Conservation (phyloP, 2,113 vertebrate genomes). For the Bungarus multicinctus region DNA sequence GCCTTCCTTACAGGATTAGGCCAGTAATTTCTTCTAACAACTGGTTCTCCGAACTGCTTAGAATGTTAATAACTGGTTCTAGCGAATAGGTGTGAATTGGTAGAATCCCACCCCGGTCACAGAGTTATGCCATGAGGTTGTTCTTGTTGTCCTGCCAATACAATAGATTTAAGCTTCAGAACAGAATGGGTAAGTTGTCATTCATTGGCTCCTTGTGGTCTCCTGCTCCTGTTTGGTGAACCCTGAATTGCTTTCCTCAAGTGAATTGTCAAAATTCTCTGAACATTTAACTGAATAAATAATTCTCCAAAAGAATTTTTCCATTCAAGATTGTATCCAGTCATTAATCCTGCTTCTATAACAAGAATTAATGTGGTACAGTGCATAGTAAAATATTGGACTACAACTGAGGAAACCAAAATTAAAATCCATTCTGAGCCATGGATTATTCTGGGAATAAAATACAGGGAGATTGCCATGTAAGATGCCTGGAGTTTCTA, state of each 20-base stretch:
- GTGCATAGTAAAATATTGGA: neutral
- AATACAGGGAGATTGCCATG: neutral
- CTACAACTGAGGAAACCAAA: neutral
- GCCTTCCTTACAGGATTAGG: too few relatives aligned
- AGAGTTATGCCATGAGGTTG: neutral
- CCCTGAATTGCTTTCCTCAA: neutral
- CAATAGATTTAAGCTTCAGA: neutral
- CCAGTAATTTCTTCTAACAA: too few relatives aligned
- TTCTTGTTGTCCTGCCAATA: neutral
- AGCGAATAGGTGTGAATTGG: too few relatives aligned
- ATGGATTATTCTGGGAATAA: neutral
- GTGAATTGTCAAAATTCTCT: neutral
- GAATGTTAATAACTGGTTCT: too few relatives aligned
- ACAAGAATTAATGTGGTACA: neutral
- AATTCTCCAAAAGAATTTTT: slow-evolving; percentile 1
- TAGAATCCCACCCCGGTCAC: too few relatives aligned
- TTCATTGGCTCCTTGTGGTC: neutral
- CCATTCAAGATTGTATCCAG: neutral
- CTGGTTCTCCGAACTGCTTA: too few relatives aligned
- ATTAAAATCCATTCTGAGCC: neutral
- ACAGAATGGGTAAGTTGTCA: neutral
- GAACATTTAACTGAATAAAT: neutral
- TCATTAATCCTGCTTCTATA: neutral
- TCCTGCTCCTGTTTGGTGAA: neutral
- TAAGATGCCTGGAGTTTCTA: neutral